Percentiles rank a stretch among this genome's conserved stretches.
phyloP scores from a whole-genome alignment of 2,113 vertebrate genomes.

The Beaufortia kweichowensis region DNA sequence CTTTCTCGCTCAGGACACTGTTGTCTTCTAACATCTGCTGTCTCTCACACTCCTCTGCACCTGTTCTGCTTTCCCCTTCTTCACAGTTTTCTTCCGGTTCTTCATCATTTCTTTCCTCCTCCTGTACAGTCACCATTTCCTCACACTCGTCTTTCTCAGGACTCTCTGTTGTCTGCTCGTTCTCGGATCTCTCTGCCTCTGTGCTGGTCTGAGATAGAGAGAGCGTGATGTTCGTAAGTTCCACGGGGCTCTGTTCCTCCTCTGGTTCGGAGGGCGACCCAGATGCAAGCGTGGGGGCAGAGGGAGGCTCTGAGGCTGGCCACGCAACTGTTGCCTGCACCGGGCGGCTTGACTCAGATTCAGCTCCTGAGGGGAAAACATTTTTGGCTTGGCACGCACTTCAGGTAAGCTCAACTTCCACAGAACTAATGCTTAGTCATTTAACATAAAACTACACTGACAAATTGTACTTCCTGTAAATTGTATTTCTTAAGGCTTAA shows the following conservation, averaged over 20 bases:
- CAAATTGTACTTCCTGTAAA: background rate
- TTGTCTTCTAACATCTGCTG: conserved; percentile 79
- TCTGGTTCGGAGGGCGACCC: conserved; percentile 50
- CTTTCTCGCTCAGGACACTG: conserved; percentile 89
- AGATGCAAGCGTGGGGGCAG: conserved; percentile 7
- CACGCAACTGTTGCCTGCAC: conserved; percentile 48
- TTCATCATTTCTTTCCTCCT: conserved; percentile 48
- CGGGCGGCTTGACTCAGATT: conserved; percentile 66
- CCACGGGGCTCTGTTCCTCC: conserved; percentile 51
- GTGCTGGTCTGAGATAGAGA: conserved; percentile 42
- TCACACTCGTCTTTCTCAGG: conserved; percentile 32
- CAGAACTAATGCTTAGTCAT: background rate
- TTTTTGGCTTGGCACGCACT: conserved; percentile 47
- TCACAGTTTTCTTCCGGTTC: conserved; percentile 54
- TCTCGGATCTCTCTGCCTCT: conserved; percentile 17
- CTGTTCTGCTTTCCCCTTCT: conserved; percentile 59
- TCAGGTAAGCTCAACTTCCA: background rate
- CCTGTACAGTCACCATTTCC: conserved; percentile 44
- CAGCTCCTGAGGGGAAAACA: conserved; percentile 72
- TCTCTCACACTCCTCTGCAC: conserved; percentile 73
- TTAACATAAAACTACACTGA: background rate
- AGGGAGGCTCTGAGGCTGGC: conserved; percentile 44
- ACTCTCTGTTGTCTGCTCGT: conserved; percentile 48
- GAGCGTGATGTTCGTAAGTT: conserved; percentile 27
- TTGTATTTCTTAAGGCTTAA: conserved; percentile 12